phyloP scores from a whole-genome alignment of 2,113 vertebrate species.

The Hippocampus barbouri region DNA sequence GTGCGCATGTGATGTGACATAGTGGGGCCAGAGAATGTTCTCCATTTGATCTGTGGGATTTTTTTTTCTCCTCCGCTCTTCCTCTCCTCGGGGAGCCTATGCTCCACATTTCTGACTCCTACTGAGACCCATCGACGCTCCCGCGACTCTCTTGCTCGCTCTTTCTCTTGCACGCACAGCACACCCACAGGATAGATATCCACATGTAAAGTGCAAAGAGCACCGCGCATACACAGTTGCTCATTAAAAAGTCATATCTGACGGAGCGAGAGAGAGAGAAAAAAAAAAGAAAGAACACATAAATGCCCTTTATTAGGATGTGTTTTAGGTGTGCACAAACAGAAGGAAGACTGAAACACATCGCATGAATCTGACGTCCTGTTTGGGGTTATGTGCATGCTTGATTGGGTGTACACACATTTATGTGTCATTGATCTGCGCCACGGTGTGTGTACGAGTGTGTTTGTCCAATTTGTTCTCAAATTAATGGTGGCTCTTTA shows the following conservation, averaged over 20 bases:
- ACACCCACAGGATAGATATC: constrained; percentile 27
- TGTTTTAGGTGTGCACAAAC: constrained; percentile 5
- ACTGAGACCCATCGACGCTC: constrained; percentile 74
- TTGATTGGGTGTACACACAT: constrained; percentile 43
- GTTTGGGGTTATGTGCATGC: constrained; percentile 48
- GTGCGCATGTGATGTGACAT: constrained; percentile 40
- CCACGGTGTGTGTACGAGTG: constrained; percentile 22
- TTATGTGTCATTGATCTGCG: constrained; percentile 53
- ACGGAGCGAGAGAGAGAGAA: no score
- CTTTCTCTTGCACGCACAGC: constrained; percentile 35
- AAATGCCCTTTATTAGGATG: not conserved
- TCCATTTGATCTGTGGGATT: constrained; percentile 75
- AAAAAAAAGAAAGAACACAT: not conserved
- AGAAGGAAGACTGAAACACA: constrained; percentile 38
- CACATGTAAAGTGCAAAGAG: constrained; percentile 20
- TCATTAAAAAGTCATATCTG: not conserved
- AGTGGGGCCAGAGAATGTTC: constrained; percentile 73
- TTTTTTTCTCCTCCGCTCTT: constrained; percentile 60
- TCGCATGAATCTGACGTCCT: constrained; percentile 46
- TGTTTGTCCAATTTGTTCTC: constrained; percentile 68
- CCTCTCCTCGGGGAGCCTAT: constrained; percentile 72
- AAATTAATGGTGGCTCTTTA: constrained; percentile 69
- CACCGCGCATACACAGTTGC: constrained; percentile 1
- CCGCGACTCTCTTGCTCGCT: constrained; percentile 44
- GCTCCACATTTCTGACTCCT: constrained; percentile 79